These are phyloP conservation scores for Gallinago solitaria DNA, from an alignment of 2,797 vertebrate species.

Conservation along the genomic window DNA sequence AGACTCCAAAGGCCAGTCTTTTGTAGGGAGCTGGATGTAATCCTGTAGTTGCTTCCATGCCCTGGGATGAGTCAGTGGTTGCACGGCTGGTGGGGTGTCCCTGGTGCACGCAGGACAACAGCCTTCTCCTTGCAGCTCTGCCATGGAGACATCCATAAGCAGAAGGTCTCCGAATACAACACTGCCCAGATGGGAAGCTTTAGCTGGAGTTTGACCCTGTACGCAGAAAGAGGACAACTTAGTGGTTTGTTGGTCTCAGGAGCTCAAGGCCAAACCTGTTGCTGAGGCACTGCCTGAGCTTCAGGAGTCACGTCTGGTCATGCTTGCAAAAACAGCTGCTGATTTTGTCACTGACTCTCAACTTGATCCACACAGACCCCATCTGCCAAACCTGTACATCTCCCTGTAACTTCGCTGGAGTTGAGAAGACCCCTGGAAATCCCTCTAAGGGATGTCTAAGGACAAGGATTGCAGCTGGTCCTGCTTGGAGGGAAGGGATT, in stretches of 20 bases:
- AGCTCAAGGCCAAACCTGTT: background rate
- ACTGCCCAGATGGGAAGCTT: background rate
- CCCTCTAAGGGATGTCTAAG: background rate
- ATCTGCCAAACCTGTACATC: background rate
- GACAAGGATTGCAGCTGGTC: background rate
- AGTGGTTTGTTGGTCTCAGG: background rate
- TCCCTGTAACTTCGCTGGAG: background rate
- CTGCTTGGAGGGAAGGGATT: background rate
- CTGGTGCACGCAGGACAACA: accelerated
- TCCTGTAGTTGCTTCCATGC: background rate
- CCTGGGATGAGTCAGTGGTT: background rate
- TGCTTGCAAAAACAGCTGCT: background rate
- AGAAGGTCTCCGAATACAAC: background rate
- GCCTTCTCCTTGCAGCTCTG: background rate
- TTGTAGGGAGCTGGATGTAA: background rate
- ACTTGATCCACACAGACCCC: background rate
- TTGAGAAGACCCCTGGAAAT: background rate
- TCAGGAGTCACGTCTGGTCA: background rate
- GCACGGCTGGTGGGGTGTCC: background rate
- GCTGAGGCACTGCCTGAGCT: background rate
- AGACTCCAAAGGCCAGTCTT: background rate
- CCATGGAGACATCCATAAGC: background rate
- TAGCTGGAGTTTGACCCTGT: background rate
- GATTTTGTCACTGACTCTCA: background rate
- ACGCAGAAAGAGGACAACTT: background rate